These are phyloP conservation scores for Rhopalosiphum padi DNA, from an alignment of 1,140 invertebrate genomes.

Conservation along the genomic window DNA sequence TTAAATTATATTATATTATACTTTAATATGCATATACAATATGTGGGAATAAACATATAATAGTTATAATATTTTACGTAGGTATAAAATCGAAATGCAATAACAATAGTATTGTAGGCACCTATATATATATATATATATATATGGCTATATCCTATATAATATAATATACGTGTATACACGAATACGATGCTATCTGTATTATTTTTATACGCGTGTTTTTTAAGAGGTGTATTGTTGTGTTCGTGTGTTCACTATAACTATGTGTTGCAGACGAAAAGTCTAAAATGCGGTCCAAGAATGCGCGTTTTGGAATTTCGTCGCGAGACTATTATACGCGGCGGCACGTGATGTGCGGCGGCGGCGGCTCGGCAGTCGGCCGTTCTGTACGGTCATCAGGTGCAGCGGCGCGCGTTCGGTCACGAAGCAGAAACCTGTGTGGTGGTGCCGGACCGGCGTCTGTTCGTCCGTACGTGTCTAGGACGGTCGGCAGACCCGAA, in stretches of 20 bases:
- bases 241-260: not conserved
- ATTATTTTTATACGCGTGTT: not conserved
- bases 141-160: too few species aligned
- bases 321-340: not conserved
- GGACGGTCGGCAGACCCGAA: not conserved
- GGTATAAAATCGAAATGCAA: not conserved
- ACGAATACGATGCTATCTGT: not conserved
- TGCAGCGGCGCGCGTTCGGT: not conserved
- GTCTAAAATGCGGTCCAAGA: not conserved
- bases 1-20: not conserved
- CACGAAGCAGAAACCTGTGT: not conserved
- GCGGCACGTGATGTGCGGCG: not conserved
- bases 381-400: not conserved
- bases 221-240: not conserved
- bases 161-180: not conserved
- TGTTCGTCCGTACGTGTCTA: not conserved
- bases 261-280: not conserved
- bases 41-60: not conserved
- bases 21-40: not conserved
- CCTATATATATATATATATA: too few species aligned
- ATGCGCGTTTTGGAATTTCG: constrained; percentile 30
- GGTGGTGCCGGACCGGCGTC: not conserved
- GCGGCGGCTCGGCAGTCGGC: not conserved
- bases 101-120: not conserved
- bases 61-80: too few species aligned